A percentile compares a stretch with the other conserved stretches of the same genome.
These are phyloP conservation scores for Pristionchus arcanus DNA, from an alignment of 2,888 invertebrate genomes.

Conservation along the genomic window DNA sequence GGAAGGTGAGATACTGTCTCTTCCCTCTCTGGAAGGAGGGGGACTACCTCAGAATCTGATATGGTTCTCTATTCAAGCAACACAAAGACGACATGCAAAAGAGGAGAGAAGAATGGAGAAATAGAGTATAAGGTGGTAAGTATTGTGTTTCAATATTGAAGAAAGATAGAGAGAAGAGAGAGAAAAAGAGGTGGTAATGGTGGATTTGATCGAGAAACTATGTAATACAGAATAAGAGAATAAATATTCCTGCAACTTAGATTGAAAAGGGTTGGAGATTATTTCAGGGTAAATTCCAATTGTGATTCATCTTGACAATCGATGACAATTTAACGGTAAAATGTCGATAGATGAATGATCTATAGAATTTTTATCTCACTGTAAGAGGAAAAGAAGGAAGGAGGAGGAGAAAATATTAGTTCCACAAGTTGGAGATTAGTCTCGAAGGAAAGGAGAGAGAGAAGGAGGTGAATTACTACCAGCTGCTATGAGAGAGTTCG, in stretches of 20 bases:
- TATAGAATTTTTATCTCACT: too few species aligned
- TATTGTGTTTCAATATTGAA: constrained; percentile 23
- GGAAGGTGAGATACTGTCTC: not conserved
- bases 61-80: constrained; percentile 4
- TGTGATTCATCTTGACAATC: not conserved
- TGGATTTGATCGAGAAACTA: not conserved
- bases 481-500: constrained; percentile 35
- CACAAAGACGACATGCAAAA: not conserved
- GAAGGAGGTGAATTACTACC: constrained; percentile 46
- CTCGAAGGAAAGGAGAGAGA: not conserved
- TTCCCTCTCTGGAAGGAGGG: not conserved
- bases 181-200: not conserved
- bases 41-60: not conserved
- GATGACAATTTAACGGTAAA: not conserved
- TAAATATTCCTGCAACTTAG: not conserved
- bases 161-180: not conserved
- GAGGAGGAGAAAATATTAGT: constrained; percentile 1
- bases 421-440: not conserved
- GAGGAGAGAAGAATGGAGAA: constrained; percentile 19
- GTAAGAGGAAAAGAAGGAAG: not conserved
- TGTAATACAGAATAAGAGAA: not conserved
- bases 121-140: constrained; percentile 35
- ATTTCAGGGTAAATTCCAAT: not conserved
- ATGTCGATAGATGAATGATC: not conserved
- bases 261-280: not conserved